Percentiles rank a stretch among this genome's conserved stretches.
These are phyloP conservation scores for Ascidia mentula DNA, from an alignment of 23 tunicate genomes.

Conservation along the genomic window DNA sequence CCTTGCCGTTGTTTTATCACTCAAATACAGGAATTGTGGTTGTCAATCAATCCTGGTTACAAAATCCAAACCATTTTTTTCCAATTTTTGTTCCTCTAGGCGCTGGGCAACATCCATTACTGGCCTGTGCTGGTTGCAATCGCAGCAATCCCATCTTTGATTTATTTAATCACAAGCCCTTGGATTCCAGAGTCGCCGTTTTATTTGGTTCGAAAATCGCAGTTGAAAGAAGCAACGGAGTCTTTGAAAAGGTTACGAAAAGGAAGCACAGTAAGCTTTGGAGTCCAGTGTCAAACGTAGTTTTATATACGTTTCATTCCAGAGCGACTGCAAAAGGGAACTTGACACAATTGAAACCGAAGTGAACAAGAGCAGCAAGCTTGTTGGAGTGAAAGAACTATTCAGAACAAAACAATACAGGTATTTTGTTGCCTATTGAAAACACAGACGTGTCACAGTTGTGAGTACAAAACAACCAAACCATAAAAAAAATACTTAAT, in stretches of 20 bases:
- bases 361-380: background rate
- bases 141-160: background rate
- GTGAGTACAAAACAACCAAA: too few species aligned
- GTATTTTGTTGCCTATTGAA: background rate
- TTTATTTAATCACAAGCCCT: background rate
- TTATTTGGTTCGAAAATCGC: background rate
- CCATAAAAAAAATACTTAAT: too few species aligned
- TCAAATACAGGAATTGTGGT: too few species aligned
- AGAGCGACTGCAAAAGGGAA: background rate
- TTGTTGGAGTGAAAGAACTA: background rate
- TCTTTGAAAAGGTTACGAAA: background rate
- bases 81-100: too few species aligned
- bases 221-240: background rate
- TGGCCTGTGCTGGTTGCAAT: background rate
- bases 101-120: background rate
- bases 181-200: constrained; percentile 14
- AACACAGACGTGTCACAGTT: too few species aligned
- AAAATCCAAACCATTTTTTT: too few species aligned
- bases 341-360: background rate
- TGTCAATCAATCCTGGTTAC: too few species aligned
- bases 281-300: background rate
- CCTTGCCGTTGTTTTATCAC: too few species aligned
- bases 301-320: background rate
- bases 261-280: background rate
- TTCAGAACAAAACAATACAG: background rate